phyloP scores from a whole-genome alignment of 92 coral and sea anemone genomes.

The Blastomussa wellsi region DNA sequence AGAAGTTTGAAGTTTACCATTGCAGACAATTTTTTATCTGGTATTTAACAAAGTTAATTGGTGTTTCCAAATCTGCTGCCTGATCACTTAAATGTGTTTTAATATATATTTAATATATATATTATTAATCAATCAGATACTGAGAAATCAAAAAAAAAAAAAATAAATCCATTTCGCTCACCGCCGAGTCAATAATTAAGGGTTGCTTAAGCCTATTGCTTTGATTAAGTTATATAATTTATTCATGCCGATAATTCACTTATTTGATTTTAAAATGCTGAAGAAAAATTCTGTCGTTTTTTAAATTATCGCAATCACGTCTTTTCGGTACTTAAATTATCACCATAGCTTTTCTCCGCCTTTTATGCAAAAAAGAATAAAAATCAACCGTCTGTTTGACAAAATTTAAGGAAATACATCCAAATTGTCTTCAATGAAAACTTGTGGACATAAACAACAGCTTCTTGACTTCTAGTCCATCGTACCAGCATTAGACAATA shows the following conservation, averaged over 20 bases:
- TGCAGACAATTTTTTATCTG: neutral
- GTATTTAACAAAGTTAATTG: neutral
- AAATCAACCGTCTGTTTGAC: too few relatives aligned
- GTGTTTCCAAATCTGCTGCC: neutral
- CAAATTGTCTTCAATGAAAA: too few relatives aligned
- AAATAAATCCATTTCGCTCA: neutral
- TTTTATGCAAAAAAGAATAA: too few relatives aligned
- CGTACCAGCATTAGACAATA: neutral
- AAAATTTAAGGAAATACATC: too few relatives aligned
- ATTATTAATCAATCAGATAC: neutral
- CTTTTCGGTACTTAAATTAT: too few relatives aligned
- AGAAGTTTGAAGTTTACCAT: neutral
- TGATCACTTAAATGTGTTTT: neutral
- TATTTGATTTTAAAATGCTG: too few relatives aligned
- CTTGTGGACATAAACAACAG: too few relatives aligned
- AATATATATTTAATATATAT: neutral
- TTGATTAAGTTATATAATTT: too few relatives aligned
- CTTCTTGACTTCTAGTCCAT: too few relatives aligned
- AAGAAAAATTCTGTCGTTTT: too few relatives aligned
- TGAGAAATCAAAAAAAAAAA: neutral
- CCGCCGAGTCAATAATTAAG: neutral
- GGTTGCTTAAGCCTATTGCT: neutral
- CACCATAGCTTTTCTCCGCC: too few relatives aligned
- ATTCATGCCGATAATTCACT: neutral
- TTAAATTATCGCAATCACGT: too few relatives aligned